Percentiles rank a stretch among this genome's conserved stretches.
phyloP scores from a whole-genome alignment of 2,113 vertebrate genomes.

The Rallus limicola region DNA sequence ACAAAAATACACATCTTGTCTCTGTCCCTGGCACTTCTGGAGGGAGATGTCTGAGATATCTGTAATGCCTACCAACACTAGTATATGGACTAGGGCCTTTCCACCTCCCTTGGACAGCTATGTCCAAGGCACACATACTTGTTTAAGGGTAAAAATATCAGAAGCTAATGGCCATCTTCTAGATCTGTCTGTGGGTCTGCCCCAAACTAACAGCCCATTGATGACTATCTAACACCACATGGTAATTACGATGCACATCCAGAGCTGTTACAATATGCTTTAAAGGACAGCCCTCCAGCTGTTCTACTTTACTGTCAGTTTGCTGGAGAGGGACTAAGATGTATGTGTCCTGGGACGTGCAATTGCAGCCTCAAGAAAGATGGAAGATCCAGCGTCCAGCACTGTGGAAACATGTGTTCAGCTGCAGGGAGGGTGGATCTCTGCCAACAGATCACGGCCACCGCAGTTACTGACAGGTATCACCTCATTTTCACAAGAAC shows the following conservation, averaged over 20 bases:
- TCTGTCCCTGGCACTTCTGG: not conserved
- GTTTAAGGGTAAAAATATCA: not conserved
- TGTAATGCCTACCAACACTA: not conserved
- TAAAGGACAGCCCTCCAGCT: not conserved
- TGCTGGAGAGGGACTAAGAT: not conserved
- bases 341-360: not conserved
- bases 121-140: not conserved
- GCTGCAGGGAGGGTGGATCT: not conserved
- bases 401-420: fast-evolving
- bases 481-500: not conserved
- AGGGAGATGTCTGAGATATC: not conserved
- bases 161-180: not conserved
- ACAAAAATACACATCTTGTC: not conserved
- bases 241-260: not conserved
- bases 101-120: not conserved
- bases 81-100: not conserved
- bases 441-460: not conserved
- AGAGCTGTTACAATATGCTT: not conserved
- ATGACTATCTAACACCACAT: not conserved
- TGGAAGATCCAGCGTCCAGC: not conserved
- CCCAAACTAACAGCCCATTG: not conserved
- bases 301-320: not conserved
- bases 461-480: not conserved
- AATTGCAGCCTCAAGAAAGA: not conserved
- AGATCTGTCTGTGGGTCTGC: not conserved